phyloP scores from a whole-genome alignment of 2,113 vertebrate genomes.

The Amblyornis subalaris region DNA sequence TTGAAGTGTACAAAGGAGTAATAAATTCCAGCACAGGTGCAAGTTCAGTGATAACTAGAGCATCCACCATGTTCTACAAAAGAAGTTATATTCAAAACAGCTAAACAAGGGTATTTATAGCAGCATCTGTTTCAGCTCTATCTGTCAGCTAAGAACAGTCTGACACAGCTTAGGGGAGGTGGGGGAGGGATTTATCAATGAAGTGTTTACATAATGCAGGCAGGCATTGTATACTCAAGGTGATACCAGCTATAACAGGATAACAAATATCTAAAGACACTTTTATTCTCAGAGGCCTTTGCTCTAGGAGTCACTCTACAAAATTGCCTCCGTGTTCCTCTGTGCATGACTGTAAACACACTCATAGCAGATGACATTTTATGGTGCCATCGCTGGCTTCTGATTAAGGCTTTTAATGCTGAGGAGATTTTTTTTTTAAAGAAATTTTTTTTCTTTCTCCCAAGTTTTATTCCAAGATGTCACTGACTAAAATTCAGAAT shows the following conservation, averaged over 20 bases:
- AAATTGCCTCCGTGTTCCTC: conserved; percentile 43
- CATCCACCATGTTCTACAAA: conserved; percentile 40
- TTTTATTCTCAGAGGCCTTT: conserved; percentile 58
- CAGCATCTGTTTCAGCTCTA: conserved; percentile 66
- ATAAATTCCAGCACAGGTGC: conserved; percentile 21
- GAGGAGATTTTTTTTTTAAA: background rate
- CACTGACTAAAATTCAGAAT: background rate
- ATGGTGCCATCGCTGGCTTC: background rate
- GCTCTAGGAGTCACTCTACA: conserved; percentile 46
- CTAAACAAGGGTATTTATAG: conserved; percentile 60
- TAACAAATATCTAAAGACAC: conserved; percentile 59
- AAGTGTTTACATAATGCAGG: conserved; percentile 58
- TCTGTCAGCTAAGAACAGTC: conserved; percentile 40
- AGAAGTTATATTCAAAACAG: conserved; percentile 32
- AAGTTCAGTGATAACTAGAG: conserved; percentile 2
- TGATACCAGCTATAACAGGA: conserved; percentile 46
- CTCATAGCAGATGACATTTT: background rate
- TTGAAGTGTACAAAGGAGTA: background rate
- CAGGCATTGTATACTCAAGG: conserved; percentile 55
- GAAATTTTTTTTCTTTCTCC: background rate
- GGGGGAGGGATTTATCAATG: conserved; percentile 62
- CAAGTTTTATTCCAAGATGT: background rate
- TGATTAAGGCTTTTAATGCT: conserved; percentile 3
- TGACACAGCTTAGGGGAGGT: conserved; percentile 34
- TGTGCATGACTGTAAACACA: background rate